Evolutionary conservation across 2,888 invertebrate species (phyloP), one percentile per base, ranked within the genome.

Genomic region (Petrolisthes cinctipes): DNA sequence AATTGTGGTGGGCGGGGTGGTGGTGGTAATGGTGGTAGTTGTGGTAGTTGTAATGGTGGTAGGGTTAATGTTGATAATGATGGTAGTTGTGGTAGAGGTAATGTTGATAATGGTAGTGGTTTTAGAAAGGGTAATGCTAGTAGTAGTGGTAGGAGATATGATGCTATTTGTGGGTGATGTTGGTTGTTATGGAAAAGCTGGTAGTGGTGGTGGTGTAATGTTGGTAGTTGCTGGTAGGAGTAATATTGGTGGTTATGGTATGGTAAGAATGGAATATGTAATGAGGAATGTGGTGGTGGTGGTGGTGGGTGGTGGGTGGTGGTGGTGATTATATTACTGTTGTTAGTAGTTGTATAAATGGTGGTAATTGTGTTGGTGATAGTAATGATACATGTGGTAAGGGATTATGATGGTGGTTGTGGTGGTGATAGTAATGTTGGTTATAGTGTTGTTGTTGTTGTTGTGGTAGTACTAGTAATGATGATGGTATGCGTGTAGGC

Each of bases 21-120:
- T 75, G 37, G 75, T 75, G 75, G 20, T 23, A 51, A 51, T 75
- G 75, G 75, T 73, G 73, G 75, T 75, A 54, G 76, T 76, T 51
- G 51, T 76, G 76, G 76, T 76, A n/a, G 11, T 76, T 51, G n/a
- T 54, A n/a, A n/a, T 5, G n/a, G 6, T 20, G 0, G n/a, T n/a
- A n/a, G n/a, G n/a, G n/a, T n/a, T n/a, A n/a, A n/a, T n/a, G n/a
- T n/a, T n/a, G n/a, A n/a, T n/a, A n/a, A 61, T n/a, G n/a, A n/a
- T n/a, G n/a, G n/a, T n/a, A n/a, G n/a, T n/a, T n/a, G n/a, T n/a
- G n/a, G n/a, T n/a, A n/a, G n/a, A n/a, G n/a, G n/a, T n/a, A n/a
- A n/a, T n/a, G n/a, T n/a, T n/a, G n/a, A n/a, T n/a, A n/a, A n/a
- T n/a, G n/a, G n/a, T n/a, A n/a, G n/a, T n/a, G n/a, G n/a, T n/a